A percentile compares a stretch with the other conserved stretches of the same genome.
These are phyloP conservation scores for Papilio machaon DNA, from an alignment of 1,140 invertebrate species.

Conservation along the genomic window DNA sequence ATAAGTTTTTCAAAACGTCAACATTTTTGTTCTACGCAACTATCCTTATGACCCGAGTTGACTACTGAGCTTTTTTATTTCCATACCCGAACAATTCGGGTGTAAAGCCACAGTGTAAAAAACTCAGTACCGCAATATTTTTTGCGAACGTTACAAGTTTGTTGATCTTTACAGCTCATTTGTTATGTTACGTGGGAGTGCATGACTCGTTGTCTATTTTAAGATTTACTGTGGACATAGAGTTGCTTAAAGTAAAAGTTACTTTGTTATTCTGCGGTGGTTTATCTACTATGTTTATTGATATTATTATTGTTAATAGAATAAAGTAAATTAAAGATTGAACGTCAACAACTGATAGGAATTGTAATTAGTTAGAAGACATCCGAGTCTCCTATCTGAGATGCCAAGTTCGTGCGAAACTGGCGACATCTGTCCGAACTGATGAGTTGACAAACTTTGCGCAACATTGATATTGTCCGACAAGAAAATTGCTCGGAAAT, in stretches of 20 bases:
- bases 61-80: constrained; percentile 2
- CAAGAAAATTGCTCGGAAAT: constrained; percentile 8
- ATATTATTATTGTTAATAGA: background rate
- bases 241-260: background rate
- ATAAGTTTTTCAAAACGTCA: too few relatives aligned
- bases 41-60: background rate
- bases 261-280: background rate
- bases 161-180: constrained; percentile 17
- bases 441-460: constrained; percentile 21
- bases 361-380: constrained; percentile 1
- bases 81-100: background rate
- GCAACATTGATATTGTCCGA: background rate
- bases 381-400: background rate
- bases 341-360: constrained; percentile 4
- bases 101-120: background rate
- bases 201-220: constrained; percentile 22
- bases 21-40: background rate
- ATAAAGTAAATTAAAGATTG: background rate
- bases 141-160: constrained; percentile 9
- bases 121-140: constrained; percentile 7
- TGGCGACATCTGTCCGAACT: constrained; percentile 20
- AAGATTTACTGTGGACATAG: background rate
- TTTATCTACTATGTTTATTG: too few relatives aligned
- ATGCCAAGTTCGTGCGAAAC: constrained; percentile 1
- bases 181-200: constrained; percentile 17